Evolutionary conservation across 2,797 vertebrate genomes (phyloP).

Genomic region (Gambusia yucatana): DNA sequence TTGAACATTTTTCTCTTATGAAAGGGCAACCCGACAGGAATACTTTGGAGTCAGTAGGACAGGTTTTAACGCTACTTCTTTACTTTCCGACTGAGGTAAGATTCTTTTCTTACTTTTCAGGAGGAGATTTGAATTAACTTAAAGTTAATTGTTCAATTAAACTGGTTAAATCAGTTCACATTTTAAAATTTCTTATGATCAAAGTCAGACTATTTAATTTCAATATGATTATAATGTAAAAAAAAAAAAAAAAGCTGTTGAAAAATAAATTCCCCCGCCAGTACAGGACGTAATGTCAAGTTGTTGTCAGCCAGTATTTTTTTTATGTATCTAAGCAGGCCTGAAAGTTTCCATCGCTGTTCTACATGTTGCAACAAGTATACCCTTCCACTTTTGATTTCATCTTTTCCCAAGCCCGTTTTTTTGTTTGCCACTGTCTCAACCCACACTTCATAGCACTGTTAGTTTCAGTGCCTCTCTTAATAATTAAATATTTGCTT

Average conservation of each 20-base stretch:
- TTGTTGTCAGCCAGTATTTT: slow-evolving; percentile 11
- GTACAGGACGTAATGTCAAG: neutral
- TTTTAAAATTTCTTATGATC: neutral
- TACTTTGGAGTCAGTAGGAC: neutral
- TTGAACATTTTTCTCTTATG: neutral
- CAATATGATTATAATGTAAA: neutral
- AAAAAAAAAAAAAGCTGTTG: neutral
- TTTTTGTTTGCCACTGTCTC: neutral
- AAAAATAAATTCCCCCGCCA: neutral
- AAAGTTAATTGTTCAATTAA: neutral
- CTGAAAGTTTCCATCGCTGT: slow-evolving; percentile 43
- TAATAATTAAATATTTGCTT: neutral
- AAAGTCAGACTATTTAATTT: neutral
- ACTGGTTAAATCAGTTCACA: neutral
- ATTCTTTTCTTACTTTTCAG: neutral
- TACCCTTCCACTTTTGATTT: slow-evolving; percentile 39
- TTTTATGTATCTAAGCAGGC: slow-evolving; percentile 7
- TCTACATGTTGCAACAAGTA: slow-evolving; percentile 53
- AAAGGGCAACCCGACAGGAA: neutral
- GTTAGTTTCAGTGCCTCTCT: neutral
- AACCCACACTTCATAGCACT: neutral
- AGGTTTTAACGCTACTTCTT: no score
- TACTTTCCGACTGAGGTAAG: slow-evolving; percentile 37
- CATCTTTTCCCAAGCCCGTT: neutral
- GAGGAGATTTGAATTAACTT: neutral